Evolutionary conservation across 2,113 vertebrate genomes (phyloP), one percentile per base, ranked within the genome.

Genomic region (Brachyhypopomus gauderio): DNA sequence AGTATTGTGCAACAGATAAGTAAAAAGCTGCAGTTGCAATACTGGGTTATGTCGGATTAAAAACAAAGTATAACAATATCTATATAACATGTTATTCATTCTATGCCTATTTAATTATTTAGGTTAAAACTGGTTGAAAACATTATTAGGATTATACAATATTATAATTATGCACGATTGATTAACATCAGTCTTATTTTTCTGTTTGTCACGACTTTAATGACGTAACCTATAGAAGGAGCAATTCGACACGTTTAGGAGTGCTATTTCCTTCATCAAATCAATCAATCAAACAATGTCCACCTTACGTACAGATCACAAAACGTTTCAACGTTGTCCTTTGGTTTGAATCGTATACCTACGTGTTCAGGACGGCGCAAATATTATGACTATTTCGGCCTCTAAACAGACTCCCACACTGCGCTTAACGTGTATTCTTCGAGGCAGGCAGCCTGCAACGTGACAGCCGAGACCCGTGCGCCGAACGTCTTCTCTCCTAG

Each of bases 381-480:
- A 22, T 64, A 79, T 64, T 59, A 27, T 34, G 58, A 5, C 1
- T 5, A 73, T 52, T 0, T 9, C 62, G 74, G 60, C 17, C 23
- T 17, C 3, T 12, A 9, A 2, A 17, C 14, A 11, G 23, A 23
- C 72, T 67, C 52, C 27, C 75, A 81, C 52, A 36, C 16, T 36
- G 52, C 52, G 52, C 80, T 11, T 4, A 56, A 67, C 67, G 45
- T 23, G 79, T 75, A 52, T 69, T 52, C 62, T 69, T 11, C 41
- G 72, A 25, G 80, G 78, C 84, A 83, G 85, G 77, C 85, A 77
- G 22, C 17, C 73, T 80, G 85, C 85, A 86, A 86, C 85, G 85
- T 86, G 85, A 86, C 85, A 60, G 20, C 30, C 19, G 55, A 72
- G 58, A 4, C 75, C 70, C 81, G 74, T 86, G 85, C 11, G 25